Conservation (phyloP, 1,140 invertebrate species). For the Acromyrmex heyeri region DNA sequence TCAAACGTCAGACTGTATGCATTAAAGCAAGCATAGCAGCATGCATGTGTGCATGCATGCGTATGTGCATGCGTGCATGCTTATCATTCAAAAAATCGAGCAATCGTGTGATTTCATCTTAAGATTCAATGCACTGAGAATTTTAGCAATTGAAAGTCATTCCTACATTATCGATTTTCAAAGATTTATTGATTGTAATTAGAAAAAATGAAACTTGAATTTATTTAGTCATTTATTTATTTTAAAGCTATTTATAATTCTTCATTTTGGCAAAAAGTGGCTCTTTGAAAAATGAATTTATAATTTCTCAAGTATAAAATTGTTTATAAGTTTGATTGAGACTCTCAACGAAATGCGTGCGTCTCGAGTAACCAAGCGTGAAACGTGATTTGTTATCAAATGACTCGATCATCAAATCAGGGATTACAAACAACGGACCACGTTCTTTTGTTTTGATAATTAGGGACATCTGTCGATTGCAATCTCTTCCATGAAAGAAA, state of each 20-base stretch:
- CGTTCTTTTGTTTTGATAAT: conserved; percentile 24
- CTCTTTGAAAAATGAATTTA: neutral
- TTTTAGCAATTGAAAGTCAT: neutral
- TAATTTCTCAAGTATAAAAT: neutral
- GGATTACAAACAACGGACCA: conserved; percentile 19
- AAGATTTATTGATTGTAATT: neutral
- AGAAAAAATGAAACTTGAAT: neutral
- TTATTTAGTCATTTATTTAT: neutral
- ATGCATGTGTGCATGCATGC: too few species aligned
- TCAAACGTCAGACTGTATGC: too few species aligned
- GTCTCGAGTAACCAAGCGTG: conserved; percentile 21
- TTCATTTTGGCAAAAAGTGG: neutral
- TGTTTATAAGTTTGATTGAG: conserved; percentile 15
- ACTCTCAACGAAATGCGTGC: conserved; percentile 12
- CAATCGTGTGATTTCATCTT: too few species aligned
- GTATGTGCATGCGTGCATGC: too few species aligned
- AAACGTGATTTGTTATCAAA: conserved; percentile 42
- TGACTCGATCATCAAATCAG: conserved; percentile 4
- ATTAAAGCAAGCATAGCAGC: too few species aligned
- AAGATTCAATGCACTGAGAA: neutral
- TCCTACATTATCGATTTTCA: neutral
- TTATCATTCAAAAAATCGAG: too few species aligned
- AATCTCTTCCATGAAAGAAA: conserved; percentile 13
- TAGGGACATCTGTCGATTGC: conserved; percentile 20
- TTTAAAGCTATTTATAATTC: neutral